These are phyloP conservation scores for Grammomys dolichurus DNA, from an alignment of 2,113 vertebrate species.

Conservation along the genomic window DNA sequence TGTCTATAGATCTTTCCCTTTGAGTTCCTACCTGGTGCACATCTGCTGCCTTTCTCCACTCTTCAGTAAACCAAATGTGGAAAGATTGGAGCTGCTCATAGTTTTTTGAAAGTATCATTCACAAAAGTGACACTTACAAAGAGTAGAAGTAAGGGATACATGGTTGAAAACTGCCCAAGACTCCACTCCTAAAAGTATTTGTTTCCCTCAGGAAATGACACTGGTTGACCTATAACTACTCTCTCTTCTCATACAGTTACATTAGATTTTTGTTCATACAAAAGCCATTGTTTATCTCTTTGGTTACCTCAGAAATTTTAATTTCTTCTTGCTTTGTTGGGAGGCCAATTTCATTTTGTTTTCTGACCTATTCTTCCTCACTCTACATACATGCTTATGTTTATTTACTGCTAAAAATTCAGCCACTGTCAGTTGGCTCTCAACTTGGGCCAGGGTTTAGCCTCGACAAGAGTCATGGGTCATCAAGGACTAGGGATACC, in stretches of 20 bases:
- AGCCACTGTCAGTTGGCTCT: background rate
- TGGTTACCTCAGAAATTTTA: background rate
- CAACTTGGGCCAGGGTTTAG: no score
- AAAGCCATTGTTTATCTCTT: background rate
- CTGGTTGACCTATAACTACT: background rate
- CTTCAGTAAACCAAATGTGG: background rate
- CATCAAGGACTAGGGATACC: no score
- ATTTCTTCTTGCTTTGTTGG: constrained; percentile 20
- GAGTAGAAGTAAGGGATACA: background rate
- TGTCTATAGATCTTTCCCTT: background rate
- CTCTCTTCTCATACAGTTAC: background rate
- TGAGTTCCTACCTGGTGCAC: background rate
- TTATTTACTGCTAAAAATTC: background rate
- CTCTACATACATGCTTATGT: background rate
- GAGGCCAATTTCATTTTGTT: background rate
- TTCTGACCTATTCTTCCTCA: background rate
- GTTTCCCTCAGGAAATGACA: background rate
- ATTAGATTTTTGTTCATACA: background rate
- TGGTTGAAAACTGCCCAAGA: background rate
- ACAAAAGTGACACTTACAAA: background rate
- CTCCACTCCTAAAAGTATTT: background rate
- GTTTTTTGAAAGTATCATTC: background rate
- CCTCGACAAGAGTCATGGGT: no score
- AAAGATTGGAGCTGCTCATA: background rate
- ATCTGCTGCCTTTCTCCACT: background rate